Evolutionary conservation across 2,113 vertebrate genomes (phyloP).

Genomic region (Emberiza fucata): DNA sequence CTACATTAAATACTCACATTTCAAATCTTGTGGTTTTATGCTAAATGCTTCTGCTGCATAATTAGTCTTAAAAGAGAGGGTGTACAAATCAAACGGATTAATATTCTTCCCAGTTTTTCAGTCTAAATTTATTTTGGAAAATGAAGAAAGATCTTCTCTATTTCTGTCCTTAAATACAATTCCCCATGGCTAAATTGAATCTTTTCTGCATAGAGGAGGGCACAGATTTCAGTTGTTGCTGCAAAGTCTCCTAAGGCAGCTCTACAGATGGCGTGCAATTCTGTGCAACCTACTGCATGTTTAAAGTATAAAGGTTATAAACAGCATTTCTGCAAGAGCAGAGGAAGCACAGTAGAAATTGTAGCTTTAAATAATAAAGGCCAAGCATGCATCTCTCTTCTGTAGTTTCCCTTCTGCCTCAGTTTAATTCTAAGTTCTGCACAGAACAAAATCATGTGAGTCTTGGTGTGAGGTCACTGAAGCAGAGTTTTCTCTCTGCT

Average conservation of each 20-base stretch:
- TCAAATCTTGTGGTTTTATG: constrained; percentile 52
- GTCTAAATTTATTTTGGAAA: not conserved
- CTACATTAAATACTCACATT: constrained; percentile 33
- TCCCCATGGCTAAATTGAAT: not conserved
- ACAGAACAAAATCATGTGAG: too few relatives aligned
- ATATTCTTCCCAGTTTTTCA: constrained; percentile 13
- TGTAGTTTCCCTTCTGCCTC: too few relatives aligned
- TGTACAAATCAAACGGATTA: constrained; percentile 30
- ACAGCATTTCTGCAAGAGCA: not conserved
- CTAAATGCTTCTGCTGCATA: constrained; percentile 35
- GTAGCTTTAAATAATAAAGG: not conserved
- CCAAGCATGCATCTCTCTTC: not conserved
- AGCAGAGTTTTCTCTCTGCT: not conserved
- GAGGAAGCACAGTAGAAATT: not conserved
- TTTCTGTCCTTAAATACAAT: not conserved
- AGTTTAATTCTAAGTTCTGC: too few relatives aligned
- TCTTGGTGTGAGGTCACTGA: not conserved
- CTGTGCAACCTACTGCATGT: not conserved
- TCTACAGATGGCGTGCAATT: not conserved
- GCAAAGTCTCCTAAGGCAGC: not conserved
- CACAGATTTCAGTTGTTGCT: not conserved
- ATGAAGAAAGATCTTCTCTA: not conserved
- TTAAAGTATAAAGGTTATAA: not conserved
- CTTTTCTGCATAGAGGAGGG: not conserved
- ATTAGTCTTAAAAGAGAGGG: constrained; percentile 35